Evolutionary conservation across 2,797 vertebrate species (phyloP).

Genomic region (Anolis apletophallus): DNA sequence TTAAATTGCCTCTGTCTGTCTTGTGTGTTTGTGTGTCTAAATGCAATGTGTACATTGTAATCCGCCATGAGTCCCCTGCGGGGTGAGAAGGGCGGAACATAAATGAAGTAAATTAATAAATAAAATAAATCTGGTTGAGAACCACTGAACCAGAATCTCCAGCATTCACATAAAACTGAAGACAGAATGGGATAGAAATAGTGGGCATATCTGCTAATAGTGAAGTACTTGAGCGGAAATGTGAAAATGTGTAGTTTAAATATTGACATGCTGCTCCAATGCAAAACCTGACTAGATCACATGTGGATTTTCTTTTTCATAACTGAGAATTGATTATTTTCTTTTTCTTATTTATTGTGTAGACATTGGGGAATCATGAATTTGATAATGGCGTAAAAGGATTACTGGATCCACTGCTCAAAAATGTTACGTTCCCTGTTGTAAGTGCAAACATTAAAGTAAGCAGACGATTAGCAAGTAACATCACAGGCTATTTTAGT

Average conservation of each 20-base stretch:
- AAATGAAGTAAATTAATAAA: too few species aligned
- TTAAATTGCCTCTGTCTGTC: too few species aligned
- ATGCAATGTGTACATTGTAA: too few species aligned
- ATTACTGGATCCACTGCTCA: conserved; percentile 87
- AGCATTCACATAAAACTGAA: neutral
- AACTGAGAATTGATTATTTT: conserved; percentile 15
- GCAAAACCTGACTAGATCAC: neutral
- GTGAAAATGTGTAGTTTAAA: neutral
- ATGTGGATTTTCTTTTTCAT: neutral
- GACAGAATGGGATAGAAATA: neutral
- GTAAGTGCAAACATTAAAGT: conserved; percentile 89
- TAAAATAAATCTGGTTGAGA: too few species aligned
- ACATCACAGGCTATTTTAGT: conserved; percentile 77
- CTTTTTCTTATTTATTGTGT: conserved; percentile 59
- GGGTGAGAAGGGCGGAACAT: too few species aligned
- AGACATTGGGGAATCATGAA: conserved; percentile 95
- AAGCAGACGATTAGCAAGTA: conserved; percentile 66
- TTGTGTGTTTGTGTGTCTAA: too few species aligned
- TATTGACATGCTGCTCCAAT: neutral
- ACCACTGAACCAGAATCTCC: neutral
- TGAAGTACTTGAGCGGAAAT: neutral
- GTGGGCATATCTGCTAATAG: neutral
- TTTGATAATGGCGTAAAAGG: conserved; percentile 92
- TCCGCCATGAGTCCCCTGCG: too few species aligned
- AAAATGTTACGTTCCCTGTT: conserved; percentile 80